phyloP scores from a whole-genome alignment of 1,140 invertebrate species.

The Linepithema humile region DNA sequence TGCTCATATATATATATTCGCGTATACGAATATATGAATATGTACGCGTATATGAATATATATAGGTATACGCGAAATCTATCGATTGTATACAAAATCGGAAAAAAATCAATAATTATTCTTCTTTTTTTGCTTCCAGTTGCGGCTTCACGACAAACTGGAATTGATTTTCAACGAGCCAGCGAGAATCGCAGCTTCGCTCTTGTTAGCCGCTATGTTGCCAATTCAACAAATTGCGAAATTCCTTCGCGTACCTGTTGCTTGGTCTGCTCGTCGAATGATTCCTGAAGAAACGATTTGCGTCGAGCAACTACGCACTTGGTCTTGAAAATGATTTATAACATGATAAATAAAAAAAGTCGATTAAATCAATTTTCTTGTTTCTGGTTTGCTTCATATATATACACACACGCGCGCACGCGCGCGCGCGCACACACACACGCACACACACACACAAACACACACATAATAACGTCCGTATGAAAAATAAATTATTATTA shows the following conservation, averaged over 20 bases:
- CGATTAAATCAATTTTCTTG: neutral
- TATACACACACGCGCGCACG: too few relatives aligned
- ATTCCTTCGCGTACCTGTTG: slow-evolving; percentile 68
- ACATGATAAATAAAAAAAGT: neutral
- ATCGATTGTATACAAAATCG: slow-evolving; percentile 54
- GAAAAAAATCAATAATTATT: slow-evolving; percentile 40
- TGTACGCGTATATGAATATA: too few relatives aligned
- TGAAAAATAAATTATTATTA: too few relatives aligned
- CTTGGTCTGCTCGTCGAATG: slow-evolving; percentile 51
- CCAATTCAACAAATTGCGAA: slow-evolving; percentile 70
- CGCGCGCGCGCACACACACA: too few relatives aligned
- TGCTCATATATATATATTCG: too few relatives aligned
- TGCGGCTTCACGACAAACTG: slow-evolving; percentile 44
- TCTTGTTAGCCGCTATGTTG: slow-evolving; percentile 69
- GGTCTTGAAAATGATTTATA: slow-evolving; percentile 1
- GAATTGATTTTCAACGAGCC: slow-evolving; percentile 64
- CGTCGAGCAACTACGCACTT: neutral
- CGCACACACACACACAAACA: too few relatives aligned
- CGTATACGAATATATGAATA: too few relatives aligned
- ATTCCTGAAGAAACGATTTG: slow-evolving; percentile 43
- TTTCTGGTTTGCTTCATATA: neutral
- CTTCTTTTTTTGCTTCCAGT: slow-evolving; percentile 40
- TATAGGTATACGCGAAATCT: too few relatives aligned
- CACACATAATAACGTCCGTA: too few relatives aligned
- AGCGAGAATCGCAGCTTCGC: slow-evolving; percentile 59